Evolutionary conservation across 2,888 invertebrate genomes (phyloP), one percentile per base, ranked within the genome.

Genomic region (Stenolophus ochropezus): DNA sequence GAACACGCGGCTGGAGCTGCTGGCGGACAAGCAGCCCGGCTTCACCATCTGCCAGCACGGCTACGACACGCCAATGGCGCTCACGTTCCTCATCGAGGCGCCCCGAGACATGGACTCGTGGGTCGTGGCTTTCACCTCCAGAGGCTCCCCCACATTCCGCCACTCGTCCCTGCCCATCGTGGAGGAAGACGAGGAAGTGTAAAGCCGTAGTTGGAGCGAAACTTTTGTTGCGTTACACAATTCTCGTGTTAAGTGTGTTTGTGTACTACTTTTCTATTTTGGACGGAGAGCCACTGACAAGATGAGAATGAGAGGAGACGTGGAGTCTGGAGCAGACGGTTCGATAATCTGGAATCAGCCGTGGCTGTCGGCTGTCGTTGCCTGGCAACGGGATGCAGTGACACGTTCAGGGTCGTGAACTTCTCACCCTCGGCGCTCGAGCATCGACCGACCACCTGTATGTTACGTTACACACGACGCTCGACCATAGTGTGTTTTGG

Each of bases 21-120:
- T 89, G 51, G 89, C 90, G 2, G 90, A 90, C 82, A 83, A 84
- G 20, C 84, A 84, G 51, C 73, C 84, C 14, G 92, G 93, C 0
- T 92, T 93, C 85, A 88, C 90, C 42, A 90, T 93, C 5, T 87
- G 93, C 56, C 93, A 93, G 86, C 92, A 91, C 84, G 93, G 92
- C n/a, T 92, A 92, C 86, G 93, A 93, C 85, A 91, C 92, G 23
- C 91, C 92, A 14, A 90, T 92, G 83, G 90, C 91, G 0, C 89
- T 93, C 5, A 93, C 91, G 83, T 93, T 93, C 86, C 86, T 91
- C 84, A 87, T 89, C 83, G 93, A 93, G 84, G 89, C 91, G 18
- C 90, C 91, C 81, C 89, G 91, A 81, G 93, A 93, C 47, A 86
- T 93, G 82, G 92, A 92, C 21, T 90, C 91, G 47, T 93, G 93